These are phyloP conservation scores for Sula dactylatra DNA, from an alignment of 2,113 vertebrate genomes.

Conservation along the genomic window DNA sequence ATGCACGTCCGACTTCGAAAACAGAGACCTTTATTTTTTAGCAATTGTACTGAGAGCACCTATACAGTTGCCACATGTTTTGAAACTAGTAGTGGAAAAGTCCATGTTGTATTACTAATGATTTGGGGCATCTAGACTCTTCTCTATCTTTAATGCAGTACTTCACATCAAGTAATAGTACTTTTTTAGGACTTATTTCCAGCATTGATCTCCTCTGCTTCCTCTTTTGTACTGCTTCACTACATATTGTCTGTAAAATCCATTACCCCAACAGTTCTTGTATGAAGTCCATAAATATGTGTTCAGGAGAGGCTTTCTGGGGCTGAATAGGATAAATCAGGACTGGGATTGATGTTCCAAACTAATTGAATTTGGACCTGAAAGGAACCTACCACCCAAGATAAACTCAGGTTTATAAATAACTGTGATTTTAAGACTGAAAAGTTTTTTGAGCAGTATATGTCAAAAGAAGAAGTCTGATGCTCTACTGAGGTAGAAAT, in stretches of 20 bases:
- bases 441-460: background rate
- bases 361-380: background rate
- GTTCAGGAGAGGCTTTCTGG: background rate
- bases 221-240: background rate
- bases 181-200: background rate
- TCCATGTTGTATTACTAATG: background rate
- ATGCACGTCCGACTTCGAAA: background rate
- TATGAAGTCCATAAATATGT: background rate
- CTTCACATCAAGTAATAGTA: background rate
- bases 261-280: background rate
- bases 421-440: background rate
- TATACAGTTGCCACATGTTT: background rate
- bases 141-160: background rate
- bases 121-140: background rate
- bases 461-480: background rate
- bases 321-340: background rate
- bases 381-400: background rate
- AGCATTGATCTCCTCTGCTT: background rate
- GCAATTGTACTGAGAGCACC: accelerated
- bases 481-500: background rate
- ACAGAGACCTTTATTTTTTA: background rate
- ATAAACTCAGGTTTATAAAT: background rate
- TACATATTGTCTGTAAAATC: background rate
- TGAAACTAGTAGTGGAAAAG: background rate
- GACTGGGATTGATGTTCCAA: background rate